phyloP scores from a whole-genome alignment of 2,797 vertebrate species.

The Syndactyla subalaris region DNA sequence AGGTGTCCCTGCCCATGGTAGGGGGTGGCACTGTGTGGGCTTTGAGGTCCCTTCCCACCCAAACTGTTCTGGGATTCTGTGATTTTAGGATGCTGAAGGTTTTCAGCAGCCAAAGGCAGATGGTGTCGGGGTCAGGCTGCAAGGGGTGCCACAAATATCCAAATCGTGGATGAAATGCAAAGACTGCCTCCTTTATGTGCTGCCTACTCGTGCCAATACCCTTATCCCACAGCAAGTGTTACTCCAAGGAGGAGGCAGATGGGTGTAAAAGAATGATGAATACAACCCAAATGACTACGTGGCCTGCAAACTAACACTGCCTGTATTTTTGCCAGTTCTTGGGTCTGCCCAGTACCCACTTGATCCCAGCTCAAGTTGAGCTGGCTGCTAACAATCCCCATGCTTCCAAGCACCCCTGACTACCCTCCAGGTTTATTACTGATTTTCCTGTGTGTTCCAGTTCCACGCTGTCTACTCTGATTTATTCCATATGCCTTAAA shows the following conservation, averaged over 20 bases:
- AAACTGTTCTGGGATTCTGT: background rate
- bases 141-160: background rate
- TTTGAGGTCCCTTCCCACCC: background rate
- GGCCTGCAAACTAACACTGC: background rate
- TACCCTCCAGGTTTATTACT: background rate
- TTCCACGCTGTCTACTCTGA: background rate
- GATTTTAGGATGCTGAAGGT: background rate
- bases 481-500: slow-evolving; percentile 44
- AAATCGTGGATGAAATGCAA: background rate
- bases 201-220: background rate
- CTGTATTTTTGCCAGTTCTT: background rate
- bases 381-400: background rate
- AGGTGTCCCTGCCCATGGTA: background rate
- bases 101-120: background rate
- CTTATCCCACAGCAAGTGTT: background rate
- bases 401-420: background rate
- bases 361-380: background rate
- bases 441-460: background rate
- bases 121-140: background rate
- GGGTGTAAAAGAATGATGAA: background rate
- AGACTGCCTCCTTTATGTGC: background rate
- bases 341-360: background rate
- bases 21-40: background rate
- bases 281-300: background rate
- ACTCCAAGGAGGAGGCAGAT: background rate